These are phyloP conservation scores for Pseudochirops cupreus DNA, from an alignment of 2,797 vertebrate genomes.

Conservation along the genomic window DNA sequence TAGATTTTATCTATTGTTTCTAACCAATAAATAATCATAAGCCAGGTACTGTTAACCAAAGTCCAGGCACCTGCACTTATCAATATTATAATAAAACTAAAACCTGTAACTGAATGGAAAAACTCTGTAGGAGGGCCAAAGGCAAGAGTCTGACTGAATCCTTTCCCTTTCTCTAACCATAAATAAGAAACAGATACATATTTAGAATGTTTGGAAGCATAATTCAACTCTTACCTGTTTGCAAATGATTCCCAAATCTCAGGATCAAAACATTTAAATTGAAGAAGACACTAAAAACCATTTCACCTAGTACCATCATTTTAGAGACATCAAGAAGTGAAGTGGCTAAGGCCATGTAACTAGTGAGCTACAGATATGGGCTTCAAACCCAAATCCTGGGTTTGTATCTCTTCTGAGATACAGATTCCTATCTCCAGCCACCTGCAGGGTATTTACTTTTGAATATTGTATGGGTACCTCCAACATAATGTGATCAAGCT, in stretches of 20 bases:
- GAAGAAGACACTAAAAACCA: neutral
- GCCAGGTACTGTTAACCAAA: neutral
- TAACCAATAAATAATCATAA: neutral
- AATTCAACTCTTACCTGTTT: neutral
- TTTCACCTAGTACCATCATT: neutral
- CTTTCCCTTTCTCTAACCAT: neutral
- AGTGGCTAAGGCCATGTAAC: neutral
- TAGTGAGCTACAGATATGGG: neutral
- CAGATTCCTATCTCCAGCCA: neutral
- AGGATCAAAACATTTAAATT: neutral
- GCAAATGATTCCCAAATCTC: neutral
- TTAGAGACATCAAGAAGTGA: neutral
- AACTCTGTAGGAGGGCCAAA: neutral
- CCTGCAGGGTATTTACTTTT: neutral
- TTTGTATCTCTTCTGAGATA: neutral
- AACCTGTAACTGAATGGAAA: neutral
- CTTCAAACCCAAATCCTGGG: constrained; percentile 5
- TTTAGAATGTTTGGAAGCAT: neutral
- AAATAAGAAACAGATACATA: neutral
- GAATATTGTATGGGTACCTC: neutral
- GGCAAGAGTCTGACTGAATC: neutral
- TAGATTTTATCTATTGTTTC: neutral
- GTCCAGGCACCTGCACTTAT: neutral
- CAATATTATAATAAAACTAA: neutral
- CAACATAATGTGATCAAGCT: neutral